These are phyloP conservation scores for Cercopithecus mona DNA, from an alignment of 2,113 vertebrate genomes.

Conservation along the genomic window DNA sequence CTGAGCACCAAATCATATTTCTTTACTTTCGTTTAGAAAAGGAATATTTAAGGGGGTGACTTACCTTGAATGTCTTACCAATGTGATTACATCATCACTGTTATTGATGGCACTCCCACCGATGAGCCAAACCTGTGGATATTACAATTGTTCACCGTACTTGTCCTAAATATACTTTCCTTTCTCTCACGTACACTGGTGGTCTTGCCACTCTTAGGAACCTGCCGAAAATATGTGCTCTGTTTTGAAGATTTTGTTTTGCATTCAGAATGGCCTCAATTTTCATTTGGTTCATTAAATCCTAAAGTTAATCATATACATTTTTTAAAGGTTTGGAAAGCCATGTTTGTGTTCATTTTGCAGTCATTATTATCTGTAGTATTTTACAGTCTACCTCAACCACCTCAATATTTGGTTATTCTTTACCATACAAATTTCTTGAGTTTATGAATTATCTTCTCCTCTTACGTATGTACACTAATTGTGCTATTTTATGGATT, in stretches of 20 bases:
- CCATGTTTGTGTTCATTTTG: background rate
- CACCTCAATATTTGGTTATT: background rate
- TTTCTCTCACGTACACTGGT: background rate
- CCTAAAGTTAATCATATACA: background rate
- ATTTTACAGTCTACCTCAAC: background rate
- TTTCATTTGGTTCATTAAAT: background rate
- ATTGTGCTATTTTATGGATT: background rate
- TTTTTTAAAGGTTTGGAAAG: background rate
- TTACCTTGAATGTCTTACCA: background rate
- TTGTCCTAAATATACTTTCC: background rate
- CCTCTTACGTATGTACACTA: background rate
- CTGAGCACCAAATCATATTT: background rate
- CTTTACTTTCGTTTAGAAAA: slow-evolving; percentile 33
- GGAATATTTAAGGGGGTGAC: background rate
- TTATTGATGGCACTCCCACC: background rate
- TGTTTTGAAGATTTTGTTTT: background rate
- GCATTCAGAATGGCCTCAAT: background rate
- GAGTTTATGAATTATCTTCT: background rate
- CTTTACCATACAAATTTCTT: background rate
- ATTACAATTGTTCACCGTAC: too few relatives aligned
- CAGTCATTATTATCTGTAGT: background rate
- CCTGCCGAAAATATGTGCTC: background rate
- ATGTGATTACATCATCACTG: background rate
- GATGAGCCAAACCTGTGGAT: background rate
- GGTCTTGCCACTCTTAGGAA: background rate